These are phyloP conservation scores for Pseudotriccus pelzelni DNA, from an alignment of 2,797 vertebrate species.

Conservation along the genomic window DNA sequence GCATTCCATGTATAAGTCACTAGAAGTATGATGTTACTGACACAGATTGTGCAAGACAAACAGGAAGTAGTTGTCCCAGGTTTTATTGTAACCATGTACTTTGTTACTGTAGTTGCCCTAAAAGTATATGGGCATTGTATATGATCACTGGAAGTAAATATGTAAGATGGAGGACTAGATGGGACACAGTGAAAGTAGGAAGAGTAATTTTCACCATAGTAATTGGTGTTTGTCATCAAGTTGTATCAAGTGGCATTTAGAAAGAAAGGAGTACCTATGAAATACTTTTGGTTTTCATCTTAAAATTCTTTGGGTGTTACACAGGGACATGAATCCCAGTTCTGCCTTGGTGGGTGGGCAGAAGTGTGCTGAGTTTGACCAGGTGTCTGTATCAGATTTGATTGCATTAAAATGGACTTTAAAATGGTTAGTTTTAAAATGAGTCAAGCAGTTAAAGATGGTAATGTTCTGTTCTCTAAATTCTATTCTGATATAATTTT, in stretches of 20 bases:
- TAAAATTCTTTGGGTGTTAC: background rate
- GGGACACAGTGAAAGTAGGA: background rate
- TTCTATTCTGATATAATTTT: background rate
- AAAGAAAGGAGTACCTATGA: background rate
- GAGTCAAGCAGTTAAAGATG: background rate
- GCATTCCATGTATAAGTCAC: background rate
- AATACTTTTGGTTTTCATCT: background rate
- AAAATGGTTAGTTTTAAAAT: background rate
- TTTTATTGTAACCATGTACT: background rate
- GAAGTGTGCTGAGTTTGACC: background rate
- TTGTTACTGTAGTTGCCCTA: background rate
- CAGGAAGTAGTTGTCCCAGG: background rate
- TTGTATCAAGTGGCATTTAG: background rate
- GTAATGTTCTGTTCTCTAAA: background rate
- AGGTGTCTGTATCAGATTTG: background rate
- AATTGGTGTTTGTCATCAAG: background rate
- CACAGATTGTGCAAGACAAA: background rate
- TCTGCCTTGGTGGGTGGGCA: background rate
- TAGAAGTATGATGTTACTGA: background rate
- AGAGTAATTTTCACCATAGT: background rate
- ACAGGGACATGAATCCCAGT: background rate
- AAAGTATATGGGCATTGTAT: background rate
- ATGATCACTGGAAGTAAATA: background rate
- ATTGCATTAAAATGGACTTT: background rate
- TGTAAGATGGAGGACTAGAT: background rate